Base-by-base conservation (phyloP, 2,113 vertebrate genomes). In the Lophius piscatorius region DNA sequence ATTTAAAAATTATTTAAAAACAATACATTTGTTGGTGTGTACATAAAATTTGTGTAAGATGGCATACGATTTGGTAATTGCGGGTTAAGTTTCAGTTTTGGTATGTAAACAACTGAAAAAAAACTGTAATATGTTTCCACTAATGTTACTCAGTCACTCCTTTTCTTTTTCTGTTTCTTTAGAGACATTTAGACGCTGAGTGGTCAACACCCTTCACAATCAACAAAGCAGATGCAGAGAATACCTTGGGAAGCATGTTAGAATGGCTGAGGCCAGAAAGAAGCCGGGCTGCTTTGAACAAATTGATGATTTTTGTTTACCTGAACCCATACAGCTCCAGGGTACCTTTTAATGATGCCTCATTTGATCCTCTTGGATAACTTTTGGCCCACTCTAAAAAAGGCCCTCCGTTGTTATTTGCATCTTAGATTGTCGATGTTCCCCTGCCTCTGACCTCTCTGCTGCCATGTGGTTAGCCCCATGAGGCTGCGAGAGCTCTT, bases 401-500 rank as follows among this genome's bases (percentile, higher is more conserved):
- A 82, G 79, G 81, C 80, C 74, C 61, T 77, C 60, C 3, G 13
- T 81, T 86, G 58, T 81, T 72, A 85, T 82, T 71, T 77, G 45
- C 63, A 70, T 46, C 42, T 54, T 52, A 50, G 22, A 44, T 61
- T 68, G 71, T 81, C 45, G 11, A 81, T 77, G 79, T 74, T 76
- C 47, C 65, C 67, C 68, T 50, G 60, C 47, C 78, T 74, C 68
- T 84, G 85, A 85, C 82, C 82, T 81, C 67, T 66, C 66, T 77
- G 83, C 77, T 74, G 76, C 81, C 84, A 82, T 86, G 83, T 57
- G 66, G 74, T 89, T 81, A 80, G 74, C 77, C 70, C 87, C 85
- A 92, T 91, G 89, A 90, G 90, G 85, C 82, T 89, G 74, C 39
- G 17, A 76, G 84, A 85, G 88, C 82, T 85, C 68, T 83, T 89